phyloP scores from a whole-genome alignment of 2,113 vertebrate genomes.

The Lota lota region DNA sequence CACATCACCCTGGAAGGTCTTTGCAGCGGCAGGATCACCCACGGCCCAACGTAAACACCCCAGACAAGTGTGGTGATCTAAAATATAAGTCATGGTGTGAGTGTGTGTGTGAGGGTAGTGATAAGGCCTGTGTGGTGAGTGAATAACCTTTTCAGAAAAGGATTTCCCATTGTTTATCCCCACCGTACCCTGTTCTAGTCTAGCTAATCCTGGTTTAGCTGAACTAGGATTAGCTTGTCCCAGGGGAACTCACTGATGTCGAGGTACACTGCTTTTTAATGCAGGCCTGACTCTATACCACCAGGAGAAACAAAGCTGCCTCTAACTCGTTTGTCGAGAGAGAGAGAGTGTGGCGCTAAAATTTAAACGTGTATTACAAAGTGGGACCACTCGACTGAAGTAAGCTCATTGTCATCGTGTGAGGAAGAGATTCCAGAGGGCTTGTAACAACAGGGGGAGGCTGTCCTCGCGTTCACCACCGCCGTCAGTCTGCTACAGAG shows the following conservation, averaged over 20 bases:
- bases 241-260: too few species aligned
- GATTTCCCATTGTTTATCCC: background rate
- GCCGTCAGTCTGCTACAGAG: slow-evolving; percentile 48
- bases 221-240: too few species aligned
- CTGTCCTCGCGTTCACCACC: slow-evolving; percentile 42
- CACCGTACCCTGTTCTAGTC: background rate
- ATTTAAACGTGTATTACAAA: slow-evolving; percentile 52
- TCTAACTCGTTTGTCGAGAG: slow-evolving; percentile 1
- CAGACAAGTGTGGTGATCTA: too few species aligned
- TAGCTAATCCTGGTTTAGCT: too few species aligned
- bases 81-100: background rate
- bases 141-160: background rate
- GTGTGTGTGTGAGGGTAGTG: too few species aligned
- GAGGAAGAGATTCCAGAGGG: slow-evolving; percentile 42
- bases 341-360: slow-evolving; percentile 15
- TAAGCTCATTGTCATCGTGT: slow-evolving; percentile 65
- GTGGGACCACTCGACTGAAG: slow-evolving; percentile 55
- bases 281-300: background rate
- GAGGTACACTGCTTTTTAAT: too few species aligned
- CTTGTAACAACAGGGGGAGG: slow-evolving; percentile 57
- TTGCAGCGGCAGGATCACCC: too few species aligned
- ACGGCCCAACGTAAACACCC: slow-evolving; percentile 53
- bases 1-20: slow-evolving; percentile 43
- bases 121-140: too few species aligned
- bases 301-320: slow-evolving; percentile 2